Percentiles rank a stretch among this genome's conserved stretches.
phyloP scores from a whole-genome alignment of 2,888 invertebrate genomes.

The Bhutanitis thaidina region DNA sequence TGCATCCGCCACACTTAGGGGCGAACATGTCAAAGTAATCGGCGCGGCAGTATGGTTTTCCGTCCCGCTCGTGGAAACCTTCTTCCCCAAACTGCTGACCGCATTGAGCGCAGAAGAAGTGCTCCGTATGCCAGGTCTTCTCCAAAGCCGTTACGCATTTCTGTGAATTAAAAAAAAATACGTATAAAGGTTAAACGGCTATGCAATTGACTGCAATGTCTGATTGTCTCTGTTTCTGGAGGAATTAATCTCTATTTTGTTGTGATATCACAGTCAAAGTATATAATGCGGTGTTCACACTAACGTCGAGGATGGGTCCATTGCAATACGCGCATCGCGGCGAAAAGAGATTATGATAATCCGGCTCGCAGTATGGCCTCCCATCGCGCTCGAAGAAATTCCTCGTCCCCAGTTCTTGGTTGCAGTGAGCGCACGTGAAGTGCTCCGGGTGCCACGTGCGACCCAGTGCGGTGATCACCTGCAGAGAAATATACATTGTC shows the following conservation, averaged over 20 bases:
- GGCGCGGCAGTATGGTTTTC: conserved; percentile 96
- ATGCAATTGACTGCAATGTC: too few relatives aligned
- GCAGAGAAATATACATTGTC: conserved; percentile 29
- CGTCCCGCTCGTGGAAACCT: conserved; percentile 97
- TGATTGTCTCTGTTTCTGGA: too few relatives aligned
- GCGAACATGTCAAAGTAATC: conserved; percentile 99
- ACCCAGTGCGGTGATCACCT: conserved; percentile 96
- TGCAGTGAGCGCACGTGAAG: conserved; percentile 98
- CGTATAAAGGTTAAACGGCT: conserved; percentile 19
- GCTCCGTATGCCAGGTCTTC: conserved; percentile 99
- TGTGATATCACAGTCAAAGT: too few relatives aligned
- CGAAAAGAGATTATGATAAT: conserved; percentile 99
- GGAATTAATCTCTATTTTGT: too few relatives aligned
- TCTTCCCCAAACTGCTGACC: conserved; percentile 98
- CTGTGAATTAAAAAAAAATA: conserved; percentile 76
- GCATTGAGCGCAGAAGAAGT: conserved; percentile 99
- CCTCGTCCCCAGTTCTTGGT: conserved; percentile 96
- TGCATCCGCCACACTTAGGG: conserved; percentile 98
- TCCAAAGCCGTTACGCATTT: conserved; percentile 99
- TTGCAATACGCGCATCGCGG: conserved; percentile 99
- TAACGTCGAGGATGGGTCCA: conserved; percentile 98
- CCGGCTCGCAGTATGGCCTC: conserved; percentile 97
- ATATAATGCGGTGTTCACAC: conserved; percentile 38
- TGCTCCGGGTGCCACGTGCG: conserved; percentile 99
- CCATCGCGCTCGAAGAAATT: conserved; percentile 99